Conservation (phyloP, 2,888 invertebrate species). For the Phlogophora meticulosa region DNA sequence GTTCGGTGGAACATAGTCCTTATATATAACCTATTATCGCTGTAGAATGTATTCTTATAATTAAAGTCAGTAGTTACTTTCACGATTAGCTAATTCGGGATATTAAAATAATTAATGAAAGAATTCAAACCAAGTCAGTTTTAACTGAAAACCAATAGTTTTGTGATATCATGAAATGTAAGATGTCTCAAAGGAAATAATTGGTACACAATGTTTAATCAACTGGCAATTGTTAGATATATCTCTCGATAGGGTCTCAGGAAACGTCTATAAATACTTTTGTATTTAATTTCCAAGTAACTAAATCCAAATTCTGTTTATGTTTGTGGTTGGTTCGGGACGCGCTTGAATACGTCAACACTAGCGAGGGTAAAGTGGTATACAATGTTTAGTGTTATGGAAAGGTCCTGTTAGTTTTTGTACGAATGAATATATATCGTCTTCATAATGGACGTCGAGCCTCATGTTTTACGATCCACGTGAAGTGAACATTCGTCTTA, state of each 20-base stretch:
- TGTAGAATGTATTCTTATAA: too few species aligned
- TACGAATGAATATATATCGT: constrained; percentile 74
- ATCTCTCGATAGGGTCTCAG: constrained; percentile 6
- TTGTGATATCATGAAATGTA: too few species aligned
- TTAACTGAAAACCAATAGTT: too few species aligned
- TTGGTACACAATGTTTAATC: constrained; percentile 4
- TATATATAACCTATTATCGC: too few species aligned
- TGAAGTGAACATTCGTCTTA: constrained; percentile 76
- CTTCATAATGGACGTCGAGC: constrained; percentile 65
- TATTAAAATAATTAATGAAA: too few species aligned
- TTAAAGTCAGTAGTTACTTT: too few species aligned
- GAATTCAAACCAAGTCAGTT: too few species aligned
- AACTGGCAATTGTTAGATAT: not conserved
- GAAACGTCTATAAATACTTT: constrained; percentile 2
- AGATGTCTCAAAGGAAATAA: too few species aligned
- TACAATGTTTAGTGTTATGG: constrained; percentile 68
- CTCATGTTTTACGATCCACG: constrained; percentile 73
- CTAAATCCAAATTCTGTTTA: constrained; percentile 31
- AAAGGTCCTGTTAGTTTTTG: constrained; percentile 70
- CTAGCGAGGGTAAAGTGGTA: constrained; percentile 38
- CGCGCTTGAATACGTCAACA: constrained; percentile 32
- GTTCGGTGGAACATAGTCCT: too few species aligned
- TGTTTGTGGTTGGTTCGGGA: constrained; percentile 16
- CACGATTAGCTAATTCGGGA: too few species aligned
- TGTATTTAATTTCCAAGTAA: constrained; percentile 25